phyloP scores from a whole-genome alignment of 2,797 vertebrate species.

The Malurus splendens region DNA sequence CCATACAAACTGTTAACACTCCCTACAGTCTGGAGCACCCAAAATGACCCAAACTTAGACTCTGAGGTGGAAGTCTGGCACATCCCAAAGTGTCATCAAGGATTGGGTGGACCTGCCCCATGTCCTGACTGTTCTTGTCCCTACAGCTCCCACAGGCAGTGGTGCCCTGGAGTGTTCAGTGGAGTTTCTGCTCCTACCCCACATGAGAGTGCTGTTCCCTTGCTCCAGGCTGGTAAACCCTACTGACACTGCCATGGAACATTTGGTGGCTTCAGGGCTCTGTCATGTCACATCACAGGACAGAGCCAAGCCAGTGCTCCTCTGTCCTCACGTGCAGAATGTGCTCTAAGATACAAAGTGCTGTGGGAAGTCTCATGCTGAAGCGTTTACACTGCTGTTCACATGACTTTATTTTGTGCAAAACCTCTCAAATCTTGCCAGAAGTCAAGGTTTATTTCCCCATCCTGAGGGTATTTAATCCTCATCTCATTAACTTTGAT shows the following conservation, averaged over 20 bases:
- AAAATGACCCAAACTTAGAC: not conserved
- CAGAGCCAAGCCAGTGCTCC: not conserved
- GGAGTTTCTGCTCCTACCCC: not conserved
- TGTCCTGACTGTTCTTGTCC: not conserved
- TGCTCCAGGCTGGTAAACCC: not conserved
- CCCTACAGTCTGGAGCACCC: not conserved
- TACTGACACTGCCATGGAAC: rapidly evolving
- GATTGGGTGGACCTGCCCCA: rapidly evolving
- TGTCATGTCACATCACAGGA: not conserved
- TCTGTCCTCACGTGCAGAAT: rapidly evolving
- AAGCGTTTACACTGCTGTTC: not conserved
- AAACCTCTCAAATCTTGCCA: constrained; percentile 33
- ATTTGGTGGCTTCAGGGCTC: not conserved
- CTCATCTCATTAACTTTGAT: constrained; percentile 16
- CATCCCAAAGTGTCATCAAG: rapidly evolving
- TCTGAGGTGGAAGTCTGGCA: not conserved
- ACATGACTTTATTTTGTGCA: not conserved
- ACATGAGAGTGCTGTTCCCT: rapidly evolving
- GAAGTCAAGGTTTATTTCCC: constrained; percentile 46
- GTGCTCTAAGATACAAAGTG: not conserved
- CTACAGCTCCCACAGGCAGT: rapidly evolving
- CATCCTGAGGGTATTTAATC: constrained; percentile 11
- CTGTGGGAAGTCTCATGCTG: constrained; percentile 28
- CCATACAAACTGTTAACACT: no score
- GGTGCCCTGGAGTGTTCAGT: not conserved